Evolutionary conservation across 2,113 vertebrate species (phyloP), one percentile per base, ranked within the genome.

Genomic region (Alces alces): DNA sequence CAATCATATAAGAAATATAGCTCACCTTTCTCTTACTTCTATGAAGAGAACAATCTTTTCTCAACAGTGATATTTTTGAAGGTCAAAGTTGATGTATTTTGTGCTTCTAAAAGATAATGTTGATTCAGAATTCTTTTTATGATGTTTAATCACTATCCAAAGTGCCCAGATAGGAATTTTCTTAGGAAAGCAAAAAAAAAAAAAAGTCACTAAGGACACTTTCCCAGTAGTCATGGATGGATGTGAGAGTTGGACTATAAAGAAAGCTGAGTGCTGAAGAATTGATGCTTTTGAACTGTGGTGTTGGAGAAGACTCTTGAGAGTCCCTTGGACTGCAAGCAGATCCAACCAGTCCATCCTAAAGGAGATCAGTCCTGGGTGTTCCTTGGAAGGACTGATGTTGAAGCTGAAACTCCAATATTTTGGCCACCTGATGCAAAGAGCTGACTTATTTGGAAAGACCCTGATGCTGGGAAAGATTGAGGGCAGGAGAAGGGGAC

Each of bases 151-250:
- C 58, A 58, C 50, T 87, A 19, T 79, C 15, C 66, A 47, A 36
- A 88, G 36, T 93, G n/a, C 25, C 45, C 9, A 88, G 47, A 58
- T 58, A 60, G 57, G 89, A 87, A 88, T 76, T 61, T 91, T 89
- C 64, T 95, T 70, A 82, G 45, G 43, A 80, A 96, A 88, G 14
- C 95, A 91, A 91, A 94, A 94, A 93, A 33, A 66, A 93, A 93
- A 91, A 95, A 93, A 33, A 66, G 7, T 89, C n/a, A 79, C 11
- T 12, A 36, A 73, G 64, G 33, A n/a, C 64, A 66, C 33, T 66
- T 66, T 66, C 9, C 64, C 64, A n/a, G 16, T n/a, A 2, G 33
- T 66, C 16, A 19, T 19, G 33, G n/a, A n/a, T n/a, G 64, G 64
- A 66, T 66, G 33, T 66, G 16, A 19, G 33, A 66, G 64, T 66